Evolutionary conservation across 2,888 invertebrate genomes (phyloP).

Genomic region (Maniola hyperantus): DNA sequence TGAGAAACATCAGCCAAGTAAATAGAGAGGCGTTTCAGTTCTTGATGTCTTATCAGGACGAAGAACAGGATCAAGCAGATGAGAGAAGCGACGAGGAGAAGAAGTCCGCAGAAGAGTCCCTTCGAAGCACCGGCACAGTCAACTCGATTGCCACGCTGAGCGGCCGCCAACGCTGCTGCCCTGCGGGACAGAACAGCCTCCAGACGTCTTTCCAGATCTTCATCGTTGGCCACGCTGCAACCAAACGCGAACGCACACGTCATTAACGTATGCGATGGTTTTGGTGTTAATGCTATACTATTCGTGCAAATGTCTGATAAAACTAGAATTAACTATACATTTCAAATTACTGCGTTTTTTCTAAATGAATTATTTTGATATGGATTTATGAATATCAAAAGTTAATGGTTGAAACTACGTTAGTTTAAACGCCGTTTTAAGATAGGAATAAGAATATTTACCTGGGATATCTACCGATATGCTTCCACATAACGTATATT

Average conservation of each 20-base stretch:
- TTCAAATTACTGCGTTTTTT: not conserved
- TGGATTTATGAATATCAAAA: not conserved
- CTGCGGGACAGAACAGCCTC: constrained; percentile 94
- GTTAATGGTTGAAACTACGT: not conserved
- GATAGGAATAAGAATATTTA: constrained; percentile 53
- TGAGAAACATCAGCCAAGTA: constrained; percentile 96
- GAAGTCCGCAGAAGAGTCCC: constrained; percentile 95
- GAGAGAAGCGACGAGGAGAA: constrained; percentile 93
- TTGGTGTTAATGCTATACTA: constrained; percentile 37
- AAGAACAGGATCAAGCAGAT: constrained; percentile 98
- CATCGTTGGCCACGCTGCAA: constrained; percentile 85
- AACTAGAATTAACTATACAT: constrained; percentile 11
- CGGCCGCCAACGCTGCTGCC: constrained; percentile 93
- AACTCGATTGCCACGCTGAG: constrained; percentile 91
- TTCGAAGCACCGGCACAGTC: constrained; percentile 98
- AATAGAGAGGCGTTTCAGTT: constrained; percentile 92
- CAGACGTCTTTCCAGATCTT: constrained; percentile 93
- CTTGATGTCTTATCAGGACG: constrained; percentile 93
- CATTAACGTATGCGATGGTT: constrained; percentile 50
- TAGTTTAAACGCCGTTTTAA: constrained; percentile 2
- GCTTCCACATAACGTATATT: constrained; percentile 98
- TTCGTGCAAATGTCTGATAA: constrained; percentile 37
- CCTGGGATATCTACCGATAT: constrained; percentile 94
- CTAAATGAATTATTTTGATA: not conserved
- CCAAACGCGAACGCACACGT: constrained; percentile 71